Conservation (phyloP, 2,113 vertebrate species). For the Aphelocoma coerulescens region DNA sequence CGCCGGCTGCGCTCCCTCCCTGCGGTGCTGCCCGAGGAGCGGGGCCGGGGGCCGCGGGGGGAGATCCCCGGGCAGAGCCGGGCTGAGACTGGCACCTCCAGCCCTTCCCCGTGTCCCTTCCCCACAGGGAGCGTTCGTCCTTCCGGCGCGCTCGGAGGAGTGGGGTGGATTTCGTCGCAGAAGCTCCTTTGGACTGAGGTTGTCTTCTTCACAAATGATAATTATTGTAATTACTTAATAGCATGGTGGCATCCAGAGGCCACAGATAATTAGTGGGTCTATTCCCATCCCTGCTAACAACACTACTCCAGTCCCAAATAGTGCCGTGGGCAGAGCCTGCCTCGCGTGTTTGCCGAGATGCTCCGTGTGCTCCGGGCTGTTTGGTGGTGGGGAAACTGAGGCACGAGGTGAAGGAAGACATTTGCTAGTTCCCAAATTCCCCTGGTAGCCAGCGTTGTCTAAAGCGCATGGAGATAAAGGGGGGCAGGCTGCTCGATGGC, state of each 20-base stretch:
- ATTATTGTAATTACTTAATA: constrained; percentile 24
- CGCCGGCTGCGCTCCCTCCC: background rate
- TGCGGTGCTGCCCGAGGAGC: background rate
- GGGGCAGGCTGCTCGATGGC: background rate
- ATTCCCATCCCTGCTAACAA: background rate
- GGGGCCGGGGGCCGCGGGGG: fast-evolving
- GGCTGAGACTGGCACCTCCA: background rate
- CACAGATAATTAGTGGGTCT: background rate
- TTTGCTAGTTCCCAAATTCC: background rate
- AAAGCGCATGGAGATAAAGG: background rate
- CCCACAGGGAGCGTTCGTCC: background rate
- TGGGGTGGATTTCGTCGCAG: background rate
- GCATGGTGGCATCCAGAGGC: constrained; percentile 5
- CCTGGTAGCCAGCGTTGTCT: background rate
- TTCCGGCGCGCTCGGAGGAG: background rate
- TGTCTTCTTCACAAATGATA: constrained; percentile 11
- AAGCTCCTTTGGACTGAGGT: constrained; percentile 15
- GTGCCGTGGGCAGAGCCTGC: background rate
- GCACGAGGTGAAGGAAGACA: background rate
- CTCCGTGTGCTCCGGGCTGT: background rate
- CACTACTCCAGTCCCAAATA: background rate
- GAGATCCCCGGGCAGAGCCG: background rate
- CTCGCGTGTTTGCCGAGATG: fast-evolving
- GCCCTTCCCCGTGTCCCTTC: background rate
- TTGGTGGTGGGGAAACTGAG: background rate